These are phyloP conservation scores for Chrysodeixis includens DNA, from an alignment of 2,888 invertebrate genomes.

Conservation along the genomic window DNA sequence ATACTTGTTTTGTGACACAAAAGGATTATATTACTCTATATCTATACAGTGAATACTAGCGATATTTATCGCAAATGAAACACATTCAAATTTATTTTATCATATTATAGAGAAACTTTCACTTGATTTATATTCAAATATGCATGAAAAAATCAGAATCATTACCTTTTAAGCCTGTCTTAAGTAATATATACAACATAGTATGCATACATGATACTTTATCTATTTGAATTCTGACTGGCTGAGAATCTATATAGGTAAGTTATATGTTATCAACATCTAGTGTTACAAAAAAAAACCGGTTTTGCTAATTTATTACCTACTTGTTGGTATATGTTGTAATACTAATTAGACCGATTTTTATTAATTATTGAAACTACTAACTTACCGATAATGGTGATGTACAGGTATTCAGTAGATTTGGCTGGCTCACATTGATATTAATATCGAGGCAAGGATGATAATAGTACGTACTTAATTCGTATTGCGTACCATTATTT, in stretches of 20 bases:
- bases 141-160: not conserved
- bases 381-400: conserved; percentile 74
- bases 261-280: not conserved
- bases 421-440: conserved; percentile 54
- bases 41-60: not conserved
- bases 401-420: conserved; percentile 64
- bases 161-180: not conserved
- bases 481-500: conserved; percentile 62
- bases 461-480: conserved; percentile 77
- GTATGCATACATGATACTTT: too few relatives aligned
- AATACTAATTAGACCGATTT: not conserved
- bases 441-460: conserved; percentile 80
- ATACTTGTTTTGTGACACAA: not conserved
- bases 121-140: not conserved
- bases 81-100: not conserved
- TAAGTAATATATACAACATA: too few relatives aligned
- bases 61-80: not conserved
- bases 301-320: not conserved
- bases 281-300: conserved; percentile 1
- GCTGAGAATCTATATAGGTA: not conserved
- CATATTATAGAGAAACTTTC: not conserved
- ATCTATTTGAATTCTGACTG: too few relatives aligned
- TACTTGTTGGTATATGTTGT: conserved; percentile 1
- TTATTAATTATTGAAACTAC: not conserved
- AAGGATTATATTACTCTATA: not conserved